A percentile compares a stretch with the other conserved stretches of the same genome.
Evolutionary conservation across 2,797 vertebrate species (phyloP).

Genomic region (Dendrocincla fuliginosa): DNA sequence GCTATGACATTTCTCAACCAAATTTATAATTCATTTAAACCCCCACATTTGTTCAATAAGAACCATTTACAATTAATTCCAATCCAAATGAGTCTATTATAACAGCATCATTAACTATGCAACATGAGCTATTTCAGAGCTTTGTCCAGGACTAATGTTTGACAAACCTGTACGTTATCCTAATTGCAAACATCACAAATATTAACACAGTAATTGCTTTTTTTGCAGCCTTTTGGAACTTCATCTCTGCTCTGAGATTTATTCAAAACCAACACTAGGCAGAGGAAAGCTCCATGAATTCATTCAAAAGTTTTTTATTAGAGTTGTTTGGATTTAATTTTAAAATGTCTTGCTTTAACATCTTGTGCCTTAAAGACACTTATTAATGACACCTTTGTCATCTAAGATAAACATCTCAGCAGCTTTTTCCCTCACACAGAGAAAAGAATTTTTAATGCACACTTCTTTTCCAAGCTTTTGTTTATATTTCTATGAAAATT

Average conservation of each 20-base stretch:
- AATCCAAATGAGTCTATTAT: background rate
- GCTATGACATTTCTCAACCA: background rate
- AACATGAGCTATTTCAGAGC: background rate
- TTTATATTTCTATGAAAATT: background rate
- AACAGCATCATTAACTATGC: background rate
- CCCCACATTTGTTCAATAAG: background rate
- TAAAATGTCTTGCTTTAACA: background rate
- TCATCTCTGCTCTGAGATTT: background rate
- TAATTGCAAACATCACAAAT: conserved; percentile 25
- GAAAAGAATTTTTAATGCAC: background rate
- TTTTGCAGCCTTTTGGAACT: background rate
- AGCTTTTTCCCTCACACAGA: background rate
- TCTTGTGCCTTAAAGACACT: background rate
- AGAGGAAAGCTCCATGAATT: background rate
- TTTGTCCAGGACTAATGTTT: background rate
- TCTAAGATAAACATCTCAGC: background rate
- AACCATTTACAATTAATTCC: background rate
- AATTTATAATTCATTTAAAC: background rate
- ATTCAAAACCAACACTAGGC: background rate
- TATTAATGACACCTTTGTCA: background rate
- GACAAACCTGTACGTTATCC: conserved; percentile 31
- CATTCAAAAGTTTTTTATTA: background rate
- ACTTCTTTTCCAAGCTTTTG: background rate
- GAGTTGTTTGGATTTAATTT: background rate
- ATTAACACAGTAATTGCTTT: conserved; percentile 14